Evolutionary conservation across 2,113 vertebrate species (phyloP).

Genomic region (Dicentrarchus labrax): DNA sequence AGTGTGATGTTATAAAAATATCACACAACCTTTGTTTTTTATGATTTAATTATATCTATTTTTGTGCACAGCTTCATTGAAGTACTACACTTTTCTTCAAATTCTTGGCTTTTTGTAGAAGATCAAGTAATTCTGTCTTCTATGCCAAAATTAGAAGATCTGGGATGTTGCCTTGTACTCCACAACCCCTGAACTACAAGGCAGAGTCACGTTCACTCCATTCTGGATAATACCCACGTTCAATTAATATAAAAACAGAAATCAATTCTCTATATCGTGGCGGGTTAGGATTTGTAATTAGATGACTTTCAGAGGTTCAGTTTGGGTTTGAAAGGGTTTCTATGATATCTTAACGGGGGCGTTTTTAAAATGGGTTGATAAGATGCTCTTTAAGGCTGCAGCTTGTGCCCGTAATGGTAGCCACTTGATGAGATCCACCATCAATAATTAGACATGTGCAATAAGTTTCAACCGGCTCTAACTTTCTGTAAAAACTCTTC

Average conservation of each 20-base stretch:
- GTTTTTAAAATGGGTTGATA: not conserved
- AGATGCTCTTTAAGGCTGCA: not conserved
- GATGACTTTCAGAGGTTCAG: no score
- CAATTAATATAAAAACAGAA: not conserved
- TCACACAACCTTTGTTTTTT: no score
- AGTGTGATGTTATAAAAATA: no score
- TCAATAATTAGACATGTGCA: constrained; percentile 35
- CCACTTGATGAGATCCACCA: constrained; percentile 34
- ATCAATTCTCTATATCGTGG: no score
- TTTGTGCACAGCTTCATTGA: no score
- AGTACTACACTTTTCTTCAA: no score
- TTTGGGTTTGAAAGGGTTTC: no score
- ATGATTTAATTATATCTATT: no score
- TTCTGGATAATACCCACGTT: not conserved
- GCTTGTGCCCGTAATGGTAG: not conserved
- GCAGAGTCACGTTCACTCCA: no score
- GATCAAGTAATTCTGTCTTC: not conserved
- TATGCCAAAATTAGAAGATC: not conserved
- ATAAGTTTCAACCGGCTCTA: constrained; percentile 32
- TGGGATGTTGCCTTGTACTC: not conserved
- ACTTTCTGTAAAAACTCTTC: constrained; percentile 52
- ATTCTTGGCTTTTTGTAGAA: no score
- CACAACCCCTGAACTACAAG: not conserved
- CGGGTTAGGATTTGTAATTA: no score
- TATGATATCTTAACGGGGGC: not conserved